phyloP scores from a whole-genome alignment of 2,888 invertebrate species.

The Mythimna vitellina region DNA sequence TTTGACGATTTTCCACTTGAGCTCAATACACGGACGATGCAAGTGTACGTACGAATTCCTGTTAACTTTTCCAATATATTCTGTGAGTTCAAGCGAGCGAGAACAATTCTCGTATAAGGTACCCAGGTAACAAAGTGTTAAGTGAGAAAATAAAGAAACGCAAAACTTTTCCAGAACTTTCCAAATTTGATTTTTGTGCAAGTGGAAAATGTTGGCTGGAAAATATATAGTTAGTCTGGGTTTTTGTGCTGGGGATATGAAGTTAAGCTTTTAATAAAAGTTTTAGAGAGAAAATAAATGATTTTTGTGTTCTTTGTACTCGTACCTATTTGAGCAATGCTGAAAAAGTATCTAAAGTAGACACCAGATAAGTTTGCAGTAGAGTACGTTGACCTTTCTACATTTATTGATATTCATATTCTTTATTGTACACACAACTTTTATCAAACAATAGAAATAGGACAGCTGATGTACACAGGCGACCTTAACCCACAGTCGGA shows the following conservation, averaged over 20 bases:
- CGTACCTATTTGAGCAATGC: too few relatives aligned
- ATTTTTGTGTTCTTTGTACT: too few relatives aligned
- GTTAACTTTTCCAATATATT: slow-evolving; percentile 80
- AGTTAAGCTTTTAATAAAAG: slow-evolving; percentile 31
- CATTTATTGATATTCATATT: too few relatives aligned
- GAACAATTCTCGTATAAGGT: slow-evolving; percentile 64
- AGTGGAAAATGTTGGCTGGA: slow-evolving; percentile 35
- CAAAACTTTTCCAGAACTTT: slow-evolving; percentile 46
- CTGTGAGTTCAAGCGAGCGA: slow-evolving; percentile 58
- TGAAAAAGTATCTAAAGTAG: background rate
- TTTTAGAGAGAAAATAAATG: background rate
- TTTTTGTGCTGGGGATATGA: slow-evolving; percentile 35
- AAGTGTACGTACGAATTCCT: slow-evolving; percentile 60
- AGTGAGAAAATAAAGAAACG: slow-evolving; percentile 62
- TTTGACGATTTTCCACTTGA: slow-evolving; percentile 75
- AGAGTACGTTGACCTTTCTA: too few relatives aligned
- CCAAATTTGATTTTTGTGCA: slow-evolving; percentile 63
- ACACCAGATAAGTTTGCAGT: too few relatives aligned
- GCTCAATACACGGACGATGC: slow-evolving; percentile 66
- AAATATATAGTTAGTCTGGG: slow-evolving; percentile 39
- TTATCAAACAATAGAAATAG: too few relatives aligned
- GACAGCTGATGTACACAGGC: too few relatives aligned
- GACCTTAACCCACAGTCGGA: too few relatives aligned
- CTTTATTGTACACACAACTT: too few relatives aligned
- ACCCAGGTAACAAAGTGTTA: slow-evolving; percentile 63